Evolutionary conservation across 1,140 invertebrate genomes (phyloP).

Genomic region (Onthophagus taurus): DNA sequence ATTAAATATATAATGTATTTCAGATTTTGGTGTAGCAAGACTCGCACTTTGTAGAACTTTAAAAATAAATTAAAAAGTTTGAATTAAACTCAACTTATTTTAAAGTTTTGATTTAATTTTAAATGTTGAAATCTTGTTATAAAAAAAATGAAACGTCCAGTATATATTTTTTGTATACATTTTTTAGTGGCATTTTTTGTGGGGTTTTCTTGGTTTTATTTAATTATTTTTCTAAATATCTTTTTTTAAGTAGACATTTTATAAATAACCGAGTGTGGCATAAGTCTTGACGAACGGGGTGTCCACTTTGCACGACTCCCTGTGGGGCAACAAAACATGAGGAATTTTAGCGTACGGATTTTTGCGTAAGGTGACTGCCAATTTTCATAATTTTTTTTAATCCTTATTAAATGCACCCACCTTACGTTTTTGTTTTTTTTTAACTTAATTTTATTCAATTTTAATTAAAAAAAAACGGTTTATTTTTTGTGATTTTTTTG

Average conservation of each 20-base stretch:
- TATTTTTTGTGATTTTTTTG: background rate
- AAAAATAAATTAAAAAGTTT: background rate
- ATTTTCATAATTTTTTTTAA: too few relatives aligned
- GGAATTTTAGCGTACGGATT: constrained; percentile 15
- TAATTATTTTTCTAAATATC: too few relatives aligned
- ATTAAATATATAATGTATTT: too few relatives aligned
- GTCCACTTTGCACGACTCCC: constrained; percentile 74
- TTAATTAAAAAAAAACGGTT: too few relatives aligned
- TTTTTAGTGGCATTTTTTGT: background rate
- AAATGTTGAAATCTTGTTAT: background rate
- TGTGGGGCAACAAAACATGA: constrained; percentile 46
- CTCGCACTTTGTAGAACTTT: too few relatives aligned
- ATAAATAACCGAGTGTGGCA: constrained; percentile 80
- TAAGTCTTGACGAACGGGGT: constrained; percentile 84
- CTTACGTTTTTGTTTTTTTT: too few relatives aligned
- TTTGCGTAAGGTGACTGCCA: constrained; percentile 6
- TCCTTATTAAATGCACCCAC: too few relatives aligned
- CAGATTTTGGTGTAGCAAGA: too few relatives aligned
- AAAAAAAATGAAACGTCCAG: background rate
- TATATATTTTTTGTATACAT: background rate
- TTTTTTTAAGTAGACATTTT: too few relatives aligned
- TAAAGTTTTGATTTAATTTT: background rate
- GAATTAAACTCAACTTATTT: background rate
- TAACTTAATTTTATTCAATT: too few relatives aligned
- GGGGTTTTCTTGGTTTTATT: background rate